Conservation (phyloP, 2,888 invertebrate species). For the Microctonus brassicae region DNA sequence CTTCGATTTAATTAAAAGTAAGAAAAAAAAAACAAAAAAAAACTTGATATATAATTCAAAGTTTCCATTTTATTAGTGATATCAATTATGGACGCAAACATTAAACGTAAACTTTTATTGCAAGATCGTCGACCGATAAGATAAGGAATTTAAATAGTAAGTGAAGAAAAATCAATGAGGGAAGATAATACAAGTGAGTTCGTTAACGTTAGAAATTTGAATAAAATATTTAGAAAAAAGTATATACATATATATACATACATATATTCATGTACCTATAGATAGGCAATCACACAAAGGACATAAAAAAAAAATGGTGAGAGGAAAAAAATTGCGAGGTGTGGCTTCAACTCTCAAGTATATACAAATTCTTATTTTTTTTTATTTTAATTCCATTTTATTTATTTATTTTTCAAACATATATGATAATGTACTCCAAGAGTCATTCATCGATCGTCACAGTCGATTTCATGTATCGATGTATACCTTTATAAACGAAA, state of each 20-base stretch:
- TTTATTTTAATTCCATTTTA: not conserved
- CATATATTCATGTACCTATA: not conserved
- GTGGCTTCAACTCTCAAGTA: constrained; percentile 14
- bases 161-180: not conserved
- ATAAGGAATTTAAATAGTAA: constrained; percentile 6
- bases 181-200: not conserved
- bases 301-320: not conserved
- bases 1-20: not conserved
- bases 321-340: constrained; percentile 16
- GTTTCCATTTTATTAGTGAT: not conserved
- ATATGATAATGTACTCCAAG: not conserved
- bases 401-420: not conserved
- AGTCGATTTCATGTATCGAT: constrained; percentile 28
- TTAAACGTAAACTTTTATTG: not conserved
- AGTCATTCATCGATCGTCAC: constrained; percentile 30
- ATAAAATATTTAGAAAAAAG: not conserved
- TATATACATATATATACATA: too few relatives aligned
- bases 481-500: not conserved
- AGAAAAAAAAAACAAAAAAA: not conserved
- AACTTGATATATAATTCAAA: not conserved
- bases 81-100: constrained; percentile 13
- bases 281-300: not conserved
- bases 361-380: not conserved
- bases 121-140: constrained; percentile 22
- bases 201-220: not conserved